phyloP scores from a whole-genome alignment of 2,888 invertebrate genomes.

The Parnassius orleans region DNA sequence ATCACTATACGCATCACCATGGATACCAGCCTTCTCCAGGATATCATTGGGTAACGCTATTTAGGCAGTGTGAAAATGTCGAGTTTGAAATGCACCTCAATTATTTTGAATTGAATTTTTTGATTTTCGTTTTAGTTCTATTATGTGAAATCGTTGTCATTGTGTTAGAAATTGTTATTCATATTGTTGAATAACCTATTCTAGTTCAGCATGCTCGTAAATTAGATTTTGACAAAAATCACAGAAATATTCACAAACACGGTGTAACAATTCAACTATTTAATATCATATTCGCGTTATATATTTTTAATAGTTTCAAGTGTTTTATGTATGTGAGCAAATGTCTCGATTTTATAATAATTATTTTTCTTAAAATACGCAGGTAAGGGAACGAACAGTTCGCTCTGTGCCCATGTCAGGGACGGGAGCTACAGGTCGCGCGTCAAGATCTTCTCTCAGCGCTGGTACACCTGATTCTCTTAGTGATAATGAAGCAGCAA shows the following conservation, averaged over 20 bases:
- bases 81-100: slow-evolving; percentile 42
- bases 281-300: too few relatives aligned
- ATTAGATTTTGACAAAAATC: slow-evolving; percentile 26
- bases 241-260: slow-evolving; percentile 19
- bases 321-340: too few relatives aligned
- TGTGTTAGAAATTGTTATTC: slow-evolving; percentile 43
- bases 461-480: slow-evolving; percentile 94
- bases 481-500: slow-evolving; percentile 91
- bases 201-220: slow-evolving; percentile 60
- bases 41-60: slow-evolving; percentile 87
- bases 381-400: slow-evolving; percentile 96
- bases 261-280: slow-evolving; percentile 7
- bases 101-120: slow-evolving; percentile 50
- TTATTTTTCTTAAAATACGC: slow-evolving; percentile 30
- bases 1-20: slow-evolving; percentile 83
- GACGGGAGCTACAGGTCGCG: slow-evolving; percentile 76
- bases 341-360: too few relatives aligned
- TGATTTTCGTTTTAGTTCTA: slow-evolving; percentile 44
- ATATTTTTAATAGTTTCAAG: too few relatives aligned
- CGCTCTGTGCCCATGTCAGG: slow-evolving; percentile 94
- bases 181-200: slow-evolving; percentile 43
- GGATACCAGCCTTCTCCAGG: slow-evolving; percentile 87
- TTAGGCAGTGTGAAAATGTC: slow-evolving; percentile 65
- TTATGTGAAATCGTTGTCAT: slow-evolving; percentile 48
- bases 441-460: slow-evolving; percentile 89